A percentile compares a stretch with the other conserved stretches of the same genome.
Conservation (phyloP, 2,113 vertebrate genomes). For the Terrapene triunguis region DNA sequence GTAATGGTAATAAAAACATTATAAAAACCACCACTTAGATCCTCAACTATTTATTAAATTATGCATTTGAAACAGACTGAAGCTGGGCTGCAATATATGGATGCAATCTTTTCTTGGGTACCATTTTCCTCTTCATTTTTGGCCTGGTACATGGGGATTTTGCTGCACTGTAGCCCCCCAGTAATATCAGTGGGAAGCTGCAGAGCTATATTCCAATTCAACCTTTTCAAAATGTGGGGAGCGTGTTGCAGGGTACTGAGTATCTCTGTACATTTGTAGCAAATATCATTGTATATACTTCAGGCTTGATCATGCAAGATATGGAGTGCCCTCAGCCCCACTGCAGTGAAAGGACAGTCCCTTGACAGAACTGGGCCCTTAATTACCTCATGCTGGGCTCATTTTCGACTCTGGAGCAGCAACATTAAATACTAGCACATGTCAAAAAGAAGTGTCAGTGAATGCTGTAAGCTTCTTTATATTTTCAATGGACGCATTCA, state of each 20-base stretch:
- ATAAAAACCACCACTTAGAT: background rate
- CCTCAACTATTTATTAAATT: background rate
- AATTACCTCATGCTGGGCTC: background rate
- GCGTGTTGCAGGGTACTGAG: background rate
- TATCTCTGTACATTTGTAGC: fast-evolving
- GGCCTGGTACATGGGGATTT: background rate
- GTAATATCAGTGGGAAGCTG: background rate
- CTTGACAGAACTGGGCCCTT: background rate
- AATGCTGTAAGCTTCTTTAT: background rate
- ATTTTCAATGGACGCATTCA: background rate
- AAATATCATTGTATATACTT: background rate
- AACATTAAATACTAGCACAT: background rate
- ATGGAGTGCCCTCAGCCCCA: background rate
- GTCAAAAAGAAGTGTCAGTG: background rate
- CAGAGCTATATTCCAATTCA: background rate
- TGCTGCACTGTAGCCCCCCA: background rate
- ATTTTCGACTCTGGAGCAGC: background rate
- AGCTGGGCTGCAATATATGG: background rate
- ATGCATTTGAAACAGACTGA: background rate
- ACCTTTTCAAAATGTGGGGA: background rate
- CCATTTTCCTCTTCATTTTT: background rate
- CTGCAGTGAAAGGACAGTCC: background rate
- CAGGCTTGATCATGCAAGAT: background rate
- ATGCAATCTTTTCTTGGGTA: background rate
- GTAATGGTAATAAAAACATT: background rate